Evolutionary conservation across 2,113 vertebrate species (phyloP).

Genomic region (Festucalex cinctus): DNA sequence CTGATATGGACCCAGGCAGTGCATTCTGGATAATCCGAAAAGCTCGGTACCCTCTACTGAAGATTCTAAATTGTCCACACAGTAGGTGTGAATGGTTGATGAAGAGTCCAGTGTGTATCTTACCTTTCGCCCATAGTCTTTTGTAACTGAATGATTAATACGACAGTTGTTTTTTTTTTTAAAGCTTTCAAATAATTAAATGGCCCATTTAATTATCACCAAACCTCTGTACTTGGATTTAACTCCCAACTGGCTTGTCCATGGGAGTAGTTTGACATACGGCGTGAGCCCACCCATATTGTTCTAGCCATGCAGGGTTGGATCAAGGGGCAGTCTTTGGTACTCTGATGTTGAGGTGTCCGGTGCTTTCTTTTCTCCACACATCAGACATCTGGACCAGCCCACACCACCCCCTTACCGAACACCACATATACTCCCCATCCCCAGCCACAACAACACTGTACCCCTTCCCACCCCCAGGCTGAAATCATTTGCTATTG

Average conservation of each 20-base stretch:
- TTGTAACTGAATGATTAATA: neutral
- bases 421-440: neutral
- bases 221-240: neutral
- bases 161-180: neutral
- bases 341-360: slow-evolving; percentile 48
- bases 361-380: slow-evolving; percentile 13
- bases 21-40: no score
- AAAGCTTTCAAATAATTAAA: neutral
- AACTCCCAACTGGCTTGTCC: neutral
- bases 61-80: no score
- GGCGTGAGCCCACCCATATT: slow-evolving; percentile 30
- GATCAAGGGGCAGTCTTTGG: slow-evolving; percentile 35
- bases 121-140: no score
- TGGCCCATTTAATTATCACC: neutral
- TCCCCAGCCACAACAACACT: slow-evolving; percentile 40
- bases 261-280: slow-evolving; percentile 18
- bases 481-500: slow-evolving; percentile 50
- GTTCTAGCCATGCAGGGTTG: slow-evolving; percentile 33
- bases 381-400: slow-evolving; percentile 32
- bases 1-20: no score
- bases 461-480: slow-evolving; percentile 33
- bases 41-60: no score
- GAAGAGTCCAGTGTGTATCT: no score
- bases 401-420: slow-evolving; percentile 5
- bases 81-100: no score